These are phyloP conservation scores for Acholoe squamosa DNA, from an alignment of 2,888 invertebrate genomes.

Conservation along the genomic window DNA sequence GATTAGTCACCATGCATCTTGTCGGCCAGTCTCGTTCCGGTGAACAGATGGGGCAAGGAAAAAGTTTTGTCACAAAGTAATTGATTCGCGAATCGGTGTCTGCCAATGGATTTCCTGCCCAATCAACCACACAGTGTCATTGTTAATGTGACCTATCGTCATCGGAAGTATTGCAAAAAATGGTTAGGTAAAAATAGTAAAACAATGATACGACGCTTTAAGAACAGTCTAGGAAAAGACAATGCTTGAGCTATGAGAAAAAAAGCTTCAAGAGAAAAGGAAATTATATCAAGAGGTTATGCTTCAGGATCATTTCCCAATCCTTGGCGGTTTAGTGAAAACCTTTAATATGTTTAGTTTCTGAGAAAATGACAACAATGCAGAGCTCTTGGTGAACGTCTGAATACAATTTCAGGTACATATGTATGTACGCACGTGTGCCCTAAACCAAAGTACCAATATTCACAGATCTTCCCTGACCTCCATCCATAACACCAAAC, in stretches of 20 bases:
- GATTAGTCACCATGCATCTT: slow-evolving; percentile 12
- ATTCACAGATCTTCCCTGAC: no score
- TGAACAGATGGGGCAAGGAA: neutral
- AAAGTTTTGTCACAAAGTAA: neutral
- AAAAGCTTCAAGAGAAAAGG: neutral
- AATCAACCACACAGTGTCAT: neutral
- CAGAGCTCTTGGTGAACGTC: no score
- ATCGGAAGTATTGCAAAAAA: neutral
- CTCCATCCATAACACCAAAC: neutral
- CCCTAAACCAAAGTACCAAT: no score
- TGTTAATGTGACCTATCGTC: neutral
- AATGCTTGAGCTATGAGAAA: neutral
- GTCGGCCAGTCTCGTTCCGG: neutral
- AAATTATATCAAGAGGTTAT: neutral
- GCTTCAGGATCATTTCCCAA: no score
- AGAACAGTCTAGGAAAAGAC: neutral
- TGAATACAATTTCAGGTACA: no score
- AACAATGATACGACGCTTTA: neutral
- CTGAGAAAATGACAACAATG: no score
- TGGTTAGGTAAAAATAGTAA: neutral
- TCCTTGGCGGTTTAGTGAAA: no score
- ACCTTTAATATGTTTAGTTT: no score
- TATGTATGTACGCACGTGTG: no score
- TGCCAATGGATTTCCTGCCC: neutral
- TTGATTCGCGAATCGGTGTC: neutral